These are phyloP conservation scores for Hemichromis elongatus DNA, from an alignment of 2,113 vertebrate species.

Conservation along the genomic window DNA sequence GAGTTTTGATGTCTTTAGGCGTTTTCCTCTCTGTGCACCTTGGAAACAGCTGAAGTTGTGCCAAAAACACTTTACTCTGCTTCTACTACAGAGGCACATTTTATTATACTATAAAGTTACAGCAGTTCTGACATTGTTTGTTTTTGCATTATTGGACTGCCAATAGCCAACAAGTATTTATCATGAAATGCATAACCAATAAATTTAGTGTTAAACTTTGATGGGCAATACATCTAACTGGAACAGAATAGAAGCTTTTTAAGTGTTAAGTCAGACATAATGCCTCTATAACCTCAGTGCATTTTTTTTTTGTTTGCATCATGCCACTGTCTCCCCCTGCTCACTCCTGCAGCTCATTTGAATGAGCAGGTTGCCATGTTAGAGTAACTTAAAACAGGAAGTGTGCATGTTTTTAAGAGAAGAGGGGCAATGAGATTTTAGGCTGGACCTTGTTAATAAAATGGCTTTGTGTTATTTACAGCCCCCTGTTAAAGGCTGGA, in stretches of 20 bases:
- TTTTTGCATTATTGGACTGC: not conserved
- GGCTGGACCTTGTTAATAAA: conserved; percentile 64
- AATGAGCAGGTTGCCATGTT: conserved; percentile 48
- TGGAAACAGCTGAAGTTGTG: not conserved
- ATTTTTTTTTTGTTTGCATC: conserved; percentile 34
- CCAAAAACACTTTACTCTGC: not conserved
- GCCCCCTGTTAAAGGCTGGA: conserved; percentile 60
- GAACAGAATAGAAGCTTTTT: not conserved
- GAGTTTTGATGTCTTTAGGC: not conserved
- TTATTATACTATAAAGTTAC: not conserved
- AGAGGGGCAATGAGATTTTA: conserved; percentile 34
- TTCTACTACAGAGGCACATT: not conserved
- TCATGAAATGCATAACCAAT: not conserved
- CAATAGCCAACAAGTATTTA: not conserved
- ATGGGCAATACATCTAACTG: not conserved
- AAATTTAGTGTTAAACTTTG: not conserved
- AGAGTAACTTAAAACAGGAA: conserved; percentile 58
- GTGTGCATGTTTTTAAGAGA: conserved; percentile 42
- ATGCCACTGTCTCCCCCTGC: not conserved
- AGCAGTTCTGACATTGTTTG: not conserved
- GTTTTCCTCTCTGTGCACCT: not conserved
- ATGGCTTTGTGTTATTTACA: conserved; percentile 68
- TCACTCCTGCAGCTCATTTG: conserved; percentile 26
- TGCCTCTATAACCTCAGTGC: not conserved
- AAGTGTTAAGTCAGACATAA: not conserved